Evolutionary conservation across 2,113 vertebrate species (phyloP).

Genomic region (Zosterops hypoxanthus): DNA sequence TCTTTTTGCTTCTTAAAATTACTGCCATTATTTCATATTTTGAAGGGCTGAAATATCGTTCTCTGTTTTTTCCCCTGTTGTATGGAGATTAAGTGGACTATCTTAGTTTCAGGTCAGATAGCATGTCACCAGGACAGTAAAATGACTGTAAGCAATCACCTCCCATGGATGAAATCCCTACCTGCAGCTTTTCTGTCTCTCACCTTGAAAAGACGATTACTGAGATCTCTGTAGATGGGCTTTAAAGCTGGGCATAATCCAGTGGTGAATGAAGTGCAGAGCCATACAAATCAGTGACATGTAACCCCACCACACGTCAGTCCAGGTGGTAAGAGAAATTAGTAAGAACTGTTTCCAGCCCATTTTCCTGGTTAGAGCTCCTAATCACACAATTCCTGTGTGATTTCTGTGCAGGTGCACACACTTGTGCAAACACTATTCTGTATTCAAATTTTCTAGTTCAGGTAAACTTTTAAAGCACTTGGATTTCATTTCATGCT

Average conservation of each 20-base stretch:
- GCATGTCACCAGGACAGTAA: not conserved
- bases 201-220: conserved; percentile 23
- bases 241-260: conserved; percentile 29
- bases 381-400: not conserved
- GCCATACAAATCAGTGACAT: conserved; percentile 30
- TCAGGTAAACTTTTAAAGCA: not conserved
- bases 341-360: conserved; percentile 19
- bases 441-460: not conserved
- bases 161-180: not conserved
- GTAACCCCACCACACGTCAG: conserved; percentile 21
- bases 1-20: not conserved
- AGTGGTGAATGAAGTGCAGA: conserved; percentile 29
- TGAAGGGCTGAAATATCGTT: not conserved
- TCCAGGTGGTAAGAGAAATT: conserved; percentile 56
- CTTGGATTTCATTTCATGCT: not conserved
- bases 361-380: conserved; percentile 35
- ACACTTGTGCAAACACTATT: not conserved
- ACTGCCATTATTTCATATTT: not conserved
- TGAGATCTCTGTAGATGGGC: not conserved
- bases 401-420: not conserved
- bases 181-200: not conserved
- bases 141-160: not conserved
- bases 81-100: not conserved
- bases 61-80: not conserved
- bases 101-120: not conserved